Conservation (phyloP, 2,113 vertebrate species). For the Tachysurus fulvidraco region DNA sequence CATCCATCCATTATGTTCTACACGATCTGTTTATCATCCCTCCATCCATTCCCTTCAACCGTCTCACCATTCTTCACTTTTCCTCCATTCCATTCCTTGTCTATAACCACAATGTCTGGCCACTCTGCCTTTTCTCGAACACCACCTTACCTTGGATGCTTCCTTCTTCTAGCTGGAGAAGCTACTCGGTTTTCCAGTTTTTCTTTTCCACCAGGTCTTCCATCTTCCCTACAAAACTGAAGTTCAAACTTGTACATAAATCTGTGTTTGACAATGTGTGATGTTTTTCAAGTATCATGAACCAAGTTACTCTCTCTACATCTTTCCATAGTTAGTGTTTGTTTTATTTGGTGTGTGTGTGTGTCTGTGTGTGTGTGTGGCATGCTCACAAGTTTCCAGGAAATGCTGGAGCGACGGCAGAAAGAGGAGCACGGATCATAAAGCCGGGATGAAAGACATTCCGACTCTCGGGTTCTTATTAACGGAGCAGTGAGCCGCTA, state of each 20-base stretch:
- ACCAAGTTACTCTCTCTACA: not conserved
- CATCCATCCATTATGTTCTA: not conserved
- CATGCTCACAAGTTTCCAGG: constrained; percentile 60
- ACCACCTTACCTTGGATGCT: not conserved
- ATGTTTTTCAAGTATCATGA: not conserved
- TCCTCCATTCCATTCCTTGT: not conserved
- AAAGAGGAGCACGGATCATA: constrained; percentile 61
- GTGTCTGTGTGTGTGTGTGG: constrained; percentile 19
- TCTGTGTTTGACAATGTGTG: not conserved
- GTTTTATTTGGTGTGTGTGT: constrained; percentile 8
- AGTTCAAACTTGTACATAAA: not conserved
- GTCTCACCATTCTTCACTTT: not conserved
- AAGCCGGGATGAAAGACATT: constrained; percentile 73
- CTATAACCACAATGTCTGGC: not conserved
- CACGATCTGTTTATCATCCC: not conserved
- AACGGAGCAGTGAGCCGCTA: constrained; percentile 52
- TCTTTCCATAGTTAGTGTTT: not conserved
- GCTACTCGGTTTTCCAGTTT: not conserved
- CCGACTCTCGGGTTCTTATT: constrained; percentile 60
- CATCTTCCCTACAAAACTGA: not conserved
- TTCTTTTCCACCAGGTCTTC: not conserved
- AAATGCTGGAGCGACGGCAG: constrained; percentile 70
- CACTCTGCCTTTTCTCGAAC: not conserved
- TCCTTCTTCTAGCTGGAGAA: not conserved
- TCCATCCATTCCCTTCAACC: not conserved